phyloP scores from a whole-genome alignment of 2,113 vertebrate genomes.

The Pseudorasbora parva region DNA sequence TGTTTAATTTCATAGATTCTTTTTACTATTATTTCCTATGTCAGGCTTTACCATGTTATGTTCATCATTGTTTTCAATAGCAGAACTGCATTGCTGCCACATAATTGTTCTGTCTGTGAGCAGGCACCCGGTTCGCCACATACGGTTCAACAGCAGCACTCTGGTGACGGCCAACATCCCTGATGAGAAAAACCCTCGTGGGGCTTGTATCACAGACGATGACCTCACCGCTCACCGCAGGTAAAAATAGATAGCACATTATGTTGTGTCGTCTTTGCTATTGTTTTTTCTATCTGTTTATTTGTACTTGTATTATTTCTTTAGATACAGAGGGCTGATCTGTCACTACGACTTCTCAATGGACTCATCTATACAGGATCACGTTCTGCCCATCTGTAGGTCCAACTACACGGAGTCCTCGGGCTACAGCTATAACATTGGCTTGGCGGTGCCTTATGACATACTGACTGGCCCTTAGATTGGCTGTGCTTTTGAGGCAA shows the following conservation, averaged over 20 bases:
- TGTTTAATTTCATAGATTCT: too few relatives aligned
- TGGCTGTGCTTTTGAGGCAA: background rate
- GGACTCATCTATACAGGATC: slow-evolving; percentile 77
- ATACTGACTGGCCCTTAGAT: slow-evolving; percentile 39
- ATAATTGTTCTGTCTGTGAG: slow-evolving; percentile 35
- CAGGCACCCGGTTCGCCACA: slow-evolving; percentile 89
- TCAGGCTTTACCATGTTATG: background rate
- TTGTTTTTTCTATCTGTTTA: background rate
- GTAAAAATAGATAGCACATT: slow-evolving; percentile 66
- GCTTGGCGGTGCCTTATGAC: slow-evolving; percentile 85
- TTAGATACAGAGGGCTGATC: slow-evolving; percentile 88
- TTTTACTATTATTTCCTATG: too few relatives aligned
- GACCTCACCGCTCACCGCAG: slow-evolving; percentile 88
- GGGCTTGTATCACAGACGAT: slow-evolving; percentile 83
- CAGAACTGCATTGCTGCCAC: background rate
- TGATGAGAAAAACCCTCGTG: slow-evolving; percentile 84
- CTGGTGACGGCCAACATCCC: slow-evolving; percentile 93
- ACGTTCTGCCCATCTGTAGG: slow-evolving; percentile 88
- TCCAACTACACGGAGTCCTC: slow-evolving; percentile 75
- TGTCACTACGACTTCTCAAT: slow-evolving; percentile 88
- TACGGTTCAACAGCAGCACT: slow-evolving; percentile 83
- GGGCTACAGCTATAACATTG: slow-evolving; percentile 89
- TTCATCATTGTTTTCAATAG: background rate
- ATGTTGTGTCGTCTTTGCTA: background rate
- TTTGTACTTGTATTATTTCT: slow-evolving; percentile 19